A percentile compares a stretch with the other conserved stretches of the same genome.
Conservation (phyloP, 2,113 vertebrate species). For the Rhagologus leucostigma region DNA sequence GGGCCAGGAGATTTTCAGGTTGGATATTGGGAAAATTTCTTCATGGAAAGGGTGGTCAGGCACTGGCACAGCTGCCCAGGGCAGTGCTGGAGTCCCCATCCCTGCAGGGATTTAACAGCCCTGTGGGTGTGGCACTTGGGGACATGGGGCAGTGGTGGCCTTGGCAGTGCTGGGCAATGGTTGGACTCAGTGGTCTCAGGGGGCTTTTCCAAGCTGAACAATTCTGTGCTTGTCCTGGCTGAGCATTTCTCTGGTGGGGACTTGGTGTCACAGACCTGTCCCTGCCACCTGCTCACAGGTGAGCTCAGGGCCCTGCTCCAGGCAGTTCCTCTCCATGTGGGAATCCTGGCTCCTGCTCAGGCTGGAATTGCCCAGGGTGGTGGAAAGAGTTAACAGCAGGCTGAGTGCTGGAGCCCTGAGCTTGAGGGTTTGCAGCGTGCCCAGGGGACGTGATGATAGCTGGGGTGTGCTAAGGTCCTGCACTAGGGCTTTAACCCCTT, state of each 20-base stretch:
- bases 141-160: background rate
- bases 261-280: background rate
- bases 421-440: background rate
- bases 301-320: background rate
- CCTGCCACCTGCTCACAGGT: background rate
- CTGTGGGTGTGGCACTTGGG: background rate
- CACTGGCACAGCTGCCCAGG: background rate
- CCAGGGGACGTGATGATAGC: background rate
- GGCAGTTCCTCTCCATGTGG: fast-evolving
- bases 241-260: background rate
- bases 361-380: fast-evolving
- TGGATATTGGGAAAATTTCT: fast-evolving
- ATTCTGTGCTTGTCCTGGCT: background rate
- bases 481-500: background rate
- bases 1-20: fast-evolving
- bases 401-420: background rate
- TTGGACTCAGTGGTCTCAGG: background rate
- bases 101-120: fast-evolving
- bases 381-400: background rate
- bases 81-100: background rate
- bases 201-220: background rate
- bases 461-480: background rate
- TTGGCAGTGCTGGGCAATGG: background rate
- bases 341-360: background rate
- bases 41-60: no score